phyloP scores from a whole-genome alignment of 2,113 vertebrate species.

The Onychostoma macrolepis region DNA sequence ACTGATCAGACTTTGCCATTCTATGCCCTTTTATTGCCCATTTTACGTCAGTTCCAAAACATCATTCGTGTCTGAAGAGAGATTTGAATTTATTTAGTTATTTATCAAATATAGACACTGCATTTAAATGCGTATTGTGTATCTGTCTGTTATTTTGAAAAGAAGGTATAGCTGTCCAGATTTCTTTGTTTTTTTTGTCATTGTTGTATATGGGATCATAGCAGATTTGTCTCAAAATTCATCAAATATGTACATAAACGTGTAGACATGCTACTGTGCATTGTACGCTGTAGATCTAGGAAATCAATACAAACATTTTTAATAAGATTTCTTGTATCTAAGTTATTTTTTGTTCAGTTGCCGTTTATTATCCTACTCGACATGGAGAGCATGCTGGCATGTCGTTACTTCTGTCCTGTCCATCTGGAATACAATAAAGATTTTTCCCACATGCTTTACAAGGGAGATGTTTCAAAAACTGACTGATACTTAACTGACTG shows the following conservation, averaged over 20 bases:
- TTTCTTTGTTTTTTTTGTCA: conserved; percentile 75
- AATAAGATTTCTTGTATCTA: conserved; percentile 75
- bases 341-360: conserved; percentile 72
- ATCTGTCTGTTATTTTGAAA: conserved; percentile 61
- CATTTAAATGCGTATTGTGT: conserved; percentile 64
- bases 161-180: conserved; percentile 59
- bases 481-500: background rate
- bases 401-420: conserved; percentile 55
- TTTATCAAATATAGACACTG: conserved; percentile 68
- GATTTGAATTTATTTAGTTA: conserved; percentile 46
- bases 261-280: conserved; percentile 95
- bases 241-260: conserved; percentile 85
- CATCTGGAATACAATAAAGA: conserved; percentile 52
- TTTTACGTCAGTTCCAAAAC: conserved; percentile 63
- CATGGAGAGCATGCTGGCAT: conserved; percentile 57
- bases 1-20: conserved; percentile 60
- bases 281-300: conserved; percentile 98
- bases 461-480: conserved; percentile 27
- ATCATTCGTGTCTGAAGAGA: conserved; percentile 12
- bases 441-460: conserved; percentile 53
- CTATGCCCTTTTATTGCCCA: conserved; percentile 20
- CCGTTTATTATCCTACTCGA: conserved; percentile 44
- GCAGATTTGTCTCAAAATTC: conserved; percentile 51
- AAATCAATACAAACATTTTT: conserved; percentile 79
- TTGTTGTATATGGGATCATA: conserved; percentile 76